These are phyloP conservation scores for Hippolais icterina DNA, from an alignment of 2,113 vertebrate species.

Conservation along the genomic window DNA sequence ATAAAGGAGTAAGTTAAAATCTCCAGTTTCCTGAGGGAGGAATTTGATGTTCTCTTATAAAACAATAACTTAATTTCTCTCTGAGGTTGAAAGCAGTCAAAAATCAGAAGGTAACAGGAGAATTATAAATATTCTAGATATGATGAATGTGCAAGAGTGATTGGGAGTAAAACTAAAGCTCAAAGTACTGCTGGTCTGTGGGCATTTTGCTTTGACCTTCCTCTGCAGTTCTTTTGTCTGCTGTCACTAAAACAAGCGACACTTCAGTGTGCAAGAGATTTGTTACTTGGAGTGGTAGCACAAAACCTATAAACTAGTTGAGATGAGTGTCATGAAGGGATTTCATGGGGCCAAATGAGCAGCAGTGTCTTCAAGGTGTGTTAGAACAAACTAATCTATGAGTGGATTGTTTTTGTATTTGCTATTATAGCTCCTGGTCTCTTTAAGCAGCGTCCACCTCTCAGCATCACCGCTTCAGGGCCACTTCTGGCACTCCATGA, in stretches of 20 bases:
- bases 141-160: not conserved
- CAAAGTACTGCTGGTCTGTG: not conserved
- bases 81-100: not conserved
- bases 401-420: slow-evolving; percentile 57
- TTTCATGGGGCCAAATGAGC: not conserved
- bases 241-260: not conserved
- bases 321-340: not conserved
- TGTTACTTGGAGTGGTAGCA: not conserved
- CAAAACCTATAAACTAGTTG: not conserved
- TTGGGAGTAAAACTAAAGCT: not conserved
- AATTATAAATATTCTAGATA: not conserved
- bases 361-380: not conserved
- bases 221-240: not conserved
- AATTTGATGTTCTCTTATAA: not conserved
- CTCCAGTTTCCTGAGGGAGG: not conserved
- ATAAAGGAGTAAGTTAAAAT: not conserved
- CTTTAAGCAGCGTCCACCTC: slow-evolving; percentile 79
- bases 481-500: slow-evolving; percentile 84
- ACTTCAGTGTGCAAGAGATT: not conserved
- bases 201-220: not conserved
- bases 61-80: not conserved
- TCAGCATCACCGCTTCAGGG: slow-evolving; percentile 72
- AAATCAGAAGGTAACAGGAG: not conserved
- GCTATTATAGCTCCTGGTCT: slow-evolving; percentile 80
- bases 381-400: slow-evolving; percentile 32